phyloP scores from a whole-genome alignment of 2,888 invertebrate species.

The Drosophila mimetica region DNA sequence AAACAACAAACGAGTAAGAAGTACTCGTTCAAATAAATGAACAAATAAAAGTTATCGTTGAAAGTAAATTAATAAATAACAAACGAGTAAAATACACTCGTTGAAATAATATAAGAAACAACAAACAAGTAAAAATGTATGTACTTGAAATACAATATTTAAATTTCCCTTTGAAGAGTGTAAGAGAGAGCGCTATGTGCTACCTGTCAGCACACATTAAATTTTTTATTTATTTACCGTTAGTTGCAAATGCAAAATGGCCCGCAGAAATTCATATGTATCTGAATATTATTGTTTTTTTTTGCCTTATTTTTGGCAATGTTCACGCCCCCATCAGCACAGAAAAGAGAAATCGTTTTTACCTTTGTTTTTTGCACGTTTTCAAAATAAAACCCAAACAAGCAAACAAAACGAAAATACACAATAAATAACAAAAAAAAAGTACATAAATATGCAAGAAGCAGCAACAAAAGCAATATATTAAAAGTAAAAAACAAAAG shows the following conservation, averaged over 20 bases:
- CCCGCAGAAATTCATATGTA: background rate
- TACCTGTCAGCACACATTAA: constrained; percentile 4
- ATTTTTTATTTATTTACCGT: background rate
- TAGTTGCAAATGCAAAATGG: constrained; percentile 1
- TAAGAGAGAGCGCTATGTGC: background rate
- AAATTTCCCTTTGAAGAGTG: background rate
- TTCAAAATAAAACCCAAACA: constrained; percentile 45
- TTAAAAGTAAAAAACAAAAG: constrained; percentile 24
- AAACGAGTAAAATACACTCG: background rate
- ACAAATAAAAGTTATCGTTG: too few species aligned
- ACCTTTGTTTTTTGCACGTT: constrained; percentile 53
- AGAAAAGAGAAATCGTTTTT: constrained; percentile 65
- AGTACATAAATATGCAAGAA: constrained; percentile 41
- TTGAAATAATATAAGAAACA: background rate
- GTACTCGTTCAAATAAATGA: too few species aligned
- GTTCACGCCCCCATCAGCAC: constrained; percentile 14
- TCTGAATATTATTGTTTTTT: background rate
- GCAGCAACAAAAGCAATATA: constrained; percentile 6
- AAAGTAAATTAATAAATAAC: too few species aligned
- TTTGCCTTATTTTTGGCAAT: constrained; percentile 8
- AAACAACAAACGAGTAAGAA: background rate
- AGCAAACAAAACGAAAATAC: constrained; percentile 6
- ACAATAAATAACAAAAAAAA: constrained; percentile 7
- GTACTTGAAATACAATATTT: background rate
- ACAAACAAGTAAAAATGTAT: background rate